phyloP scores from a whole-genome alignment of 2,888 invertebrate species.

The Meiosimyza decipiens region DNA sequence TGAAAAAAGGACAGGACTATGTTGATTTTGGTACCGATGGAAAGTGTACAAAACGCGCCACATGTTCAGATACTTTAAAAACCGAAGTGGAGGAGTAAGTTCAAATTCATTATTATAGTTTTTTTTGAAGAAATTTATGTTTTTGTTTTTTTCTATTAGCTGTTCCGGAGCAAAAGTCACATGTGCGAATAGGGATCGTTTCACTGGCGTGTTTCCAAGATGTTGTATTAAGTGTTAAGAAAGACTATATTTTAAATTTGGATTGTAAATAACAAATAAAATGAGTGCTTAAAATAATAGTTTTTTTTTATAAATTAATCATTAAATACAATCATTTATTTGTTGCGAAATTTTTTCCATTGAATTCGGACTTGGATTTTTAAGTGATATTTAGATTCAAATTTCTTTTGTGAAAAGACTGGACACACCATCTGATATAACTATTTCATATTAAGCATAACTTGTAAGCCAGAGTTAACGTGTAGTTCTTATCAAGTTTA shows the following conservation, averaged over 20 bases:
- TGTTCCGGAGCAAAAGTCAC: slow-evolving; percentile 53
- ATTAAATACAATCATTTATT: too few relatives aligned
- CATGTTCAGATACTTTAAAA: slow-evolving; percentile 56
- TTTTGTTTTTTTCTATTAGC: slow-evolving; percentile 41
- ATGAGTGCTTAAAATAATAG: neutral
- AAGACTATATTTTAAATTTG: too few relatives aligned
- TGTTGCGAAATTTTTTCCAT: too few relatives aligned
- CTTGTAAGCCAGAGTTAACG: too few relatives aligned
- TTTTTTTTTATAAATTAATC: neutral
- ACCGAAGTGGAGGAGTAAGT: slow-evolving; percentile 59
- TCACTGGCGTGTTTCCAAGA: slow-evolving; percentile 59
- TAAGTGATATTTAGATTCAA: too few relatives aligned
- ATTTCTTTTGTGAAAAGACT: too few relatives aligned
- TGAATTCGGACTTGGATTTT: too few relatives aligned
- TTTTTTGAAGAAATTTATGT: neutral
- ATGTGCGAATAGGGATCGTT: slow-evolving; percentile 58
- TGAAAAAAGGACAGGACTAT: slow-evolving; percentile 58
- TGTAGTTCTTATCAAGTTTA: too few relatives aligned
- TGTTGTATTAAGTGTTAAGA: slow-evolving; percentile 60
- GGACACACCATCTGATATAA: too few relatives aligned
- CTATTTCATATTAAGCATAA: too few relatives aligned
- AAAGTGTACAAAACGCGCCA: slow-evolving; percentile 57
- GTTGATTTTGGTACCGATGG: slow-evolving; percentile 59
- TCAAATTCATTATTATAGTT: neutral
- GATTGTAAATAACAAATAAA: too few relatives aligned